phyloP scores from a whole-genome alignment of 2,888 invertebrate species.

The Epicampocera succincta region DNA sequence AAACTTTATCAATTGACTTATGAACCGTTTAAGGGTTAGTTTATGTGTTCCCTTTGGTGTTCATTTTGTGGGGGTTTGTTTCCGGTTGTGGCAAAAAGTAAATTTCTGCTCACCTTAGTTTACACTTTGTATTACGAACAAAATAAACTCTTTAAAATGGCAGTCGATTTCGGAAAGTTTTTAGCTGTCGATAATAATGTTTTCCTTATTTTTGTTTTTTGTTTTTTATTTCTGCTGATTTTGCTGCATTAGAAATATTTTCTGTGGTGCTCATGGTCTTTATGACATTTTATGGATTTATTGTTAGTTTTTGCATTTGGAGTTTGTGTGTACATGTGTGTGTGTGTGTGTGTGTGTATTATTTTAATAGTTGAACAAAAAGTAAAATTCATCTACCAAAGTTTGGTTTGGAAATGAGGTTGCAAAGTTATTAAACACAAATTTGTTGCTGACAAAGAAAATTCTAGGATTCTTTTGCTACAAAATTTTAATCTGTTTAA shows the following conservation, averaged over 20 bases:
- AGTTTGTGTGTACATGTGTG: neutral
- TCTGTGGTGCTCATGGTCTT: slow-evolving; percentile 48
- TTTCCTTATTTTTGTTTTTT: neutral
- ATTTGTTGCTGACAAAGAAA: too few species aligned
- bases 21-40: slow-evolving; percentile 57
- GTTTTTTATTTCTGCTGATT: slow-evolving; percentile 18
- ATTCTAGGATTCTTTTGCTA: too few species aligned
- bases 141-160: slow-evolving; percentile 55
- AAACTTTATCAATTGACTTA: slow-evolving; percentile 67
- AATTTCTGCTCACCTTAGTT: slow-evolving; percentile 58
- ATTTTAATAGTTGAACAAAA: slow-evolving; percentile 18
- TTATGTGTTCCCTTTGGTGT: slow-evolving; percentile 24
- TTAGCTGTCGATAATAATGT: slow-evolving; percentile 8
- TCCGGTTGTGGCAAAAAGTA: slow-evolving; percentile 29
- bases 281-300: slow-evolving; percentile 63
- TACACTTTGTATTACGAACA: slow-evolving; percentile 36
- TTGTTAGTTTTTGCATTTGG: slow-evolving; percentile 16
- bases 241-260: slow-evolving; percentile 17
- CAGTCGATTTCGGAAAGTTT: slow-evolving; percentile 49
- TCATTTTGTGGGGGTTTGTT: slow-evolving; percentile 10
- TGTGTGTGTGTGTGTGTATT: neutral
- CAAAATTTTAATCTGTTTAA: too few species aligned
- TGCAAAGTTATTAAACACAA: too few species aligned
- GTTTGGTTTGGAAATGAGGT: too few species aligned
- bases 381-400: neutral